phyloP scores from a whole-genome alignment of 2,797 vertebrate genomes.

The Alosa sapidissima region DNA sequence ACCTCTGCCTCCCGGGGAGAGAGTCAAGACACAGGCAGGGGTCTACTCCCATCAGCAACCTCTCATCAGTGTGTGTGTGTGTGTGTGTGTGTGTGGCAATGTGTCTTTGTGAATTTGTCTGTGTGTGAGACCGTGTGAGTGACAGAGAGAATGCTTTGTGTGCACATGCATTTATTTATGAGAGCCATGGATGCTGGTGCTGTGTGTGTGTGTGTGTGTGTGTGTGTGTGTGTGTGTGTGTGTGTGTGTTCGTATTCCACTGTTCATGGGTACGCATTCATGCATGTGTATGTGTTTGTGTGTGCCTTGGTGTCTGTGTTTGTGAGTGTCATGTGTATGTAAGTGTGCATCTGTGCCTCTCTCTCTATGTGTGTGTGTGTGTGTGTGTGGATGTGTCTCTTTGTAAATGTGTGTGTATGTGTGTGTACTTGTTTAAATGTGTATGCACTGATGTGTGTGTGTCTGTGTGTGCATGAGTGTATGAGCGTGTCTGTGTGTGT shows the following conservation, averaged over 20 bases:
- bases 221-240: no score
- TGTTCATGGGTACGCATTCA: neutral
- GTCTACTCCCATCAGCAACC: conserved; percentile 37
- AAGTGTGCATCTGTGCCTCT: neutral
- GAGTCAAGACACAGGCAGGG: conserved; percentile 37
- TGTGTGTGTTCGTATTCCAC: neutral
- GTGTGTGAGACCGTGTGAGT: conserved; percentile 24
- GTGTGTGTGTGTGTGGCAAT: conserved; percentile 23
- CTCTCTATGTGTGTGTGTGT: neutral
- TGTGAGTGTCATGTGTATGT: conserved; percentile 14
- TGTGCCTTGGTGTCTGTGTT: neutral
- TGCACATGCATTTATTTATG: conserved; percentile 27
- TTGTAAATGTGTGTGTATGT: conserved; percentile 16
- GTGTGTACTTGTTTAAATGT: neutral
- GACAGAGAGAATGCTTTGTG: conserved; percentile 24
- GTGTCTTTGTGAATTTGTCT: conserved; percentile 34
- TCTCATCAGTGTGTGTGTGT: conserved; percentile 50
- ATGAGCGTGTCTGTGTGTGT: neutral
- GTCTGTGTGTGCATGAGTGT: neutral
- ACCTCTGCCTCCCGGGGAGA: conserved; percentile 38
- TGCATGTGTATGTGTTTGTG: conserved; percentile 12
- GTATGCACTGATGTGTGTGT: neutral
- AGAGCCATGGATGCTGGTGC: conserved; percentile 7
- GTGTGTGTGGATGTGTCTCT: neutral
- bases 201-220: neutral